Base-by-base conservation (phyloP, 2,888 invertebrate genomes). In the Tenodera sinensis region DNA sequence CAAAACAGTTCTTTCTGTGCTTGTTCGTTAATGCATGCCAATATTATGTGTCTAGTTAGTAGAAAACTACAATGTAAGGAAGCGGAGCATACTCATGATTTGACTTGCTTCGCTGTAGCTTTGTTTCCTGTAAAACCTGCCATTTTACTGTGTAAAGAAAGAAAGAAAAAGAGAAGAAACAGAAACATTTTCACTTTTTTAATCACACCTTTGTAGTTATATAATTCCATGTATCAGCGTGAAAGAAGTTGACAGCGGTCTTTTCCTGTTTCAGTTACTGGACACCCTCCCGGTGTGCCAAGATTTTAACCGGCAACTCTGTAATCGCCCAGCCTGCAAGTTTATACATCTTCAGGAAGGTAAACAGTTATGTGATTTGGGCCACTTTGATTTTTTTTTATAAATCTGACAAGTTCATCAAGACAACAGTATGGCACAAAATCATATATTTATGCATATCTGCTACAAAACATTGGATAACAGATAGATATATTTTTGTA, bases 241-340 rank as follows among this genome's bases (percentile, higher is more conserved):
- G 4, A 42, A 12, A 42, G 54, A 6, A 71, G 15, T 71, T 71
- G 54, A 71, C 54, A 71, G 6, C 54, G 20, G 25, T 42, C 20
- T 82, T 88, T 89, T 88, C 81, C 87, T 94, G 93, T 97, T 97
- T 93, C 97, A 99, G 98, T 98, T 98, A 98, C 98, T 98, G 98
- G 98, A 98, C 98, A 99, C 98, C 98, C 98, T 98, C 98, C 98
- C 97, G 98, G 98, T 98, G 97, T 99, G 98, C 98, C 98, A 98
- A 98, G 99, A 98, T 98, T 98, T 98, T 98, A 99, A 98, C 97
- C 97, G 97, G 95, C 98, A 98, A 95, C 97, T 97, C 95, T 98
- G 98, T 96, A 97, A 97, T 95, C 97, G 98, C 96, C 96, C 97
- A 95, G 97, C 98, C 96, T 98, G 98, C 97, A 98, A 98, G 96